phyloP scores from a whole-genome alignment of 2,797 vertebrate species.

The Gallinago solitaria region DNA sequence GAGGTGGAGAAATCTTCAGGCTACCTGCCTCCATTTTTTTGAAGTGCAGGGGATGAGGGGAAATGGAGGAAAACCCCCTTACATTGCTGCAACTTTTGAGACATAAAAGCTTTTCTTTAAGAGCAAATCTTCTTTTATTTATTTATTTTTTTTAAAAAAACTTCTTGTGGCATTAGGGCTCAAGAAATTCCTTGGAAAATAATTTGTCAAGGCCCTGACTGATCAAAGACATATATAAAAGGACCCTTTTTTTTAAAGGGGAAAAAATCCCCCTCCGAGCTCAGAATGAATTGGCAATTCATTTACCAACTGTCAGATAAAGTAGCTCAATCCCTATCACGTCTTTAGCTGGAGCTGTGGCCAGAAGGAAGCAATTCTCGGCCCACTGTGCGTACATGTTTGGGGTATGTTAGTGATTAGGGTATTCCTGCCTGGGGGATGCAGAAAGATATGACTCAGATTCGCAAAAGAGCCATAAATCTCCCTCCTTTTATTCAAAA shows the following conservation, averaged over 20 bases:
- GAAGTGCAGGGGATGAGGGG: background rate
- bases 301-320: conserved; percentile 79
- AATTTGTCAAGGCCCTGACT: conserved; percentile 78
- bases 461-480: conserved; percentile 81
- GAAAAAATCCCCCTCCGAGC: conserved; percentile 50
- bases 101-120: conserved; percentile 71
- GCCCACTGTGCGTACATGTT: conserved; percentile 76
- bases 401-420: conserved; percentile 84
- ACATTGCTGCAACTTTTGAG: conserved; percentile 45
- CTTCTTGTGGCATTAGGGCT: conserved; percentile 62
- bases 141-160: background rate
- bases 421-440: conserved; percentile 75
- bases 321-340: conserved; percentile 74
- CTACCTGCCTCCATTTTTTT: conserved; percentile 13
- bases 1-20: background rate
- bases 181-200: conserved; percentile 80
- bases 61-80: conserved; percentile 32
- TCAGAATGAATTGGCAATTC: conserved; percentile 80
- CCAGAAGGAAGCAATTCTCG: conserved; percentile 82
- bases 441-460: conserved; percentile 81
- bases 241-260: conserved; percentile 38
- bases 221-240: conserved; percentile 81
- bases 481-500: conserved; percentile 80
- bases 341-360: conserved; percentile 69
- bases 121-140: conserved; percentile 25